phyloP scores from a whole-genome alignment of 2,888 invertebrate genomes.

The Leucophenga montana region DNA sequence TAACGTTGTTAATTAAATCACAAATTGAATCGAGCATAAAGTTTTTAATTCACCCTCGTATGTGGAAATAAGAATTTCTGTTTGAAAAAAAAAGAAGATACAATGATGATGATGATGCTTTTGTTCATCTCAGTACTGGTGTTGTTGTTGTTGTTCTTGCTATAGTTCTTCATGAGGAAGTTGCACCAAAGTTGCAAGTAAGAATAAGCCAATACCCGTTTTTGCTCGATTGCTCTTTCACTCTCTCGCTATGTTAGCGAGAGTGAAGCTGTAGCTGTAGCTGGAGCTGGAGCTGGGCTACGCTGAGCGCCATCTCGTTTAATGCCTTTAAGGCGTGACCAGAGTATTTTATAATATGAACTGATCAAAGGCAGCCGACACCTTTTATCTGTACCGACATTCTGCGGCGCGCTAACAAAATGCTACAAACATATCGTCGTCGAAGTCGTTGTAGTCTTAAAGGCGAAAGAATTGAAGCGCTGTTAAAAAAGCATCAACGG shows the following conservation, averaged over 20 bases:
- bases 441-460: slow-evolving; percentile 4
- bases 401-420: slow-evolving; percentile 33
- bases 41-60: slow-evolving; percentile 47
- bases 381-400: slow-evolving; percentile 71
- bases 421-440: slow-evolving; percentile 34
- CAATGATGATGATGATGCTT: slow-evolving; percentile 17
- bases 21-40: too few species aligned
- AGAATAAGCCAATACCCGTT: slow-evolving; percentile 39
- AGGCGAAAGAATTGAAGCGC: slow-evolving; percentile 9
- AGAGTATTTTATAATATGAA: slow-evolving; percentile 73
- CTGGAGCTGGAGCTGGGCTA: slow-evolving; percentile 50
- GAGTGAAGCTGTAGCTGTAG: slow-evolving; percentile 43
- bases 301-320: slow-evolving; percentile 74
- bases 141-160: slow-evolving; percentile 27
- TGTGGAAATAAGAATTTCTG: slow-evolving; percentile 62
- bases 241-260: slow-evolving; percentile 38
- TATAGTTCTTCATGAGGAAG: slow-evolving; percentile 45
- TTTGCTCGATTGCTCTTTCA: not conserved
- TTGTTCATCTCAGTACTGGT: not conserved
- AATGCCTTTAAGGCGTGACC: slow-evolving; percentile 74
- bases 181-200: slow-evolving; percentile 54
- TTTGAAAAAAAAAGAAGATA: slow-evolving; percentile 40
- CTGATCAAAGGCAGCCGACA: slow-evolving; percentile 73
- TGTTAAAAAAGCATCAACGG: slow-evolving; percentile 29
- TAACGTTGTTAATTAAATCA: too few species aligned